A percentile compares a stretch with the other conserved stretches of the same genome.
Conservation (phyloP, 2,888 invertebrate species). For the Agapetus fuscipes region DNA sequence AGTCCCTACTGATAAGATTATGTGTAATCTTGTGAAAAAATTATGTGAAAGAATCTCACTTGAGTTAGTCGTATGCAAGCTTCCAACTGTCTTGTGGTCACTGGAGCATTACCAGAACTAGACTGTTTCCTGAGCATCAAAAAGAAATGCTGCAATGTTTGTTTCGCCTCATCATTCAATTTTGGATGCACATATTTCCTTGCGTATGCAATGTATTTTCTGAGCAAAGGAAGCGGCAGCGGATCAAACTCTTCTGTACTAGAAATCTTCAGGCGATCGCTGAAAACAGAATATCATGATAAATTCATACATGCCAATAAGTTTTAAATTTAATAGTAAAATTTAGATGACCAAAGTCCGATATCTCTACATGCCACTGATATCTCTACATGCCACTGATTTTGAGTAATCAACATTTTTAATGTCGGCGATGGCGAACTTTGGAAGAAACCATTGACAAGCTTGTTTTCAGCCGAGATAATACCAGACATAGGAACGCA, state of each 20-base stretch:
- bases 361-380: background rate
- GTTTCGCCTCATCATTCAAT: slow-evolving; percentile 61
- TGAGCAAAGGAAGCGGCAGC: slow-evolving; percentile 64
- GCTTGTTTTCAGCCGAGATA: too few relatives aligned
- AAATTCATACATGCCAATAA: background rate
- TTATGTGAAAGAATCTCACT: too few relatives aligned
- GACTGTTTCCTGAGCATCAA: slow-evolving; percentile 61
- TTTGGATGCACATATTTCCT: slow-evolving; percentile 77
- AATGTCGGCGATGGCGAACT: too few relatives aligned
- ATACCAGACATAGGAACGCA: too few relatives aligned
- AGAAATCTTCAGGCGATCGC: slow-evolving; percentile 48
- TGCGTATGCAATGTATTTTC: slow-evolving; percentile 89
- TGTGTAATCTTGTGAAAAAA: too few relatives aligned
- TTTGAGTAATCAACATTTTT: too few relatives aligned
- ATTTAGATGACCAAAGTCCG: too few relatives aligned
- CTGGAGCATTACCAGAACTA: slow-evolving; percentile 56
- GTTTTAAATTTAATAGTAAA: background rate
- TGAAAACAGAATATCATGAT: slow-evolving; percentile 29
- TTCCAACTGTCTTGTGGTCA: slow-evolving; percentile 82
- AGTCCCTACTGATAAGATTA: too few relatives aligned
- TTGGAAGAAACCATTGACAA: too few relatives aligned
- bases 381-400: too few relatives aligned
- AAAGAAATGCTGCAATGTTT: slow-evolving; percentile 68
- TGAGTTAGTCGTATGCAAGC: slow-evolving; percentile 78
- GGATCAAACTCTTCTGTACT: slow-evolving; percentile 56